A percentile compares a stretch with the other conserved stretches of the same genome.
Evolutionary conservation across 1,140 invertebrate species (phyloP).

Genomic region (Aphelenchoides fujianensis): DNA sequence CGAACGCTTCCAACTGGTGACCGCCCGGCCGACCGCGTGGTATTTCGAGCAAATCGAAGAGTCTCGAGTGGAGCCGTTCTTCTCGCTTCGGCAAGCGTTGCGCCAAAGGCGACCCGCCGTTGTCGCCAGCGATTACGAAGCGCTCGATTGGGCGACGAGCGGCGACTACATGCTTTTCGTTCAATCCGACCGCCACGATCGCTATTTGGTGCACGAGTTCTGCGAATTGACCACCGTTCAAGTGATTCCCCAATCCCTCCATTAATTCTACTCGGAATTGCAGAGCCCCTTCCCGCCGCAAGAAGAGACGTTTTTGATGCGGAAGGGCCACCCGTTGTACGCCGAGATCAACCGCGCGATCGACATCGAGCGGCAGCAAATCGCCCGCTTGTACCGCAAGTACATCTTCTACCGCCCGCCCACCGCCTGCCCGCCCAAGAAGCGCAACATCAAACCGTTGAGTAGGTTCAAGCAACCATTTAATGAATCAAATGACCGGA

Average conservation of each 20-base stretch:
- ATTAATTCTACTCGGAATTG: background rate
- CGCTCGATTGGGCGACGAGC: background rate
- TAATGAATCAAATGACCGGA: conserved; percentile 1
- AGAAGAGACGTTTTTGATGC: conserved; percentile 9
- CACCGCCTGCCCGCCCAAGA: background rate
- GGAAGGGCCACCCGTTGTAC: background rate
- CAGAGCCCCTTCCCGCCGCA: background rate
- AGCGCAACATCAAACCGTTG: background rate
- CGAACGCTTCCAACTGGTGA: background rate
- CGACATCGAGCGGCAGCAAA: background rate
- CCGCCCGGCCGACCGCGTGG: background rate
- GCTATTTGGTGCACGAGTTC: background rate
- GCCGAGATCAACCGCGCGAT: background rate
- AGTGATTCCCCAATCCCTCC: background rate
- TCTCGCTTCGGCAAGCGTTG: background rate
- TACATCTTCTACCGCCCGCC: background rate
- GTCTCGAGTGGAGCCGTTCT: background rate
- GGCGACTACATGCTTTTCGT: background rate
- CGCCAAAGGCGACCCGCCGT: background rate
- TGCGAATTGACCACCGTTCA: background rate
- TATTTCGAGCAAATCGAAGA: background rate
- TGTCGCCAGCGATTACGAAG: background rate
- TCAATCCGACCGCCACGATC: background rate
- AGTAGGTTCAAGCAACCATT: background rate
- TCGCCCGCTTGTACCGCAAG: background rate